Conservation (phyloP, 1,140 invertebrate genomes). For the Hesperophylax magnus region DNA sequence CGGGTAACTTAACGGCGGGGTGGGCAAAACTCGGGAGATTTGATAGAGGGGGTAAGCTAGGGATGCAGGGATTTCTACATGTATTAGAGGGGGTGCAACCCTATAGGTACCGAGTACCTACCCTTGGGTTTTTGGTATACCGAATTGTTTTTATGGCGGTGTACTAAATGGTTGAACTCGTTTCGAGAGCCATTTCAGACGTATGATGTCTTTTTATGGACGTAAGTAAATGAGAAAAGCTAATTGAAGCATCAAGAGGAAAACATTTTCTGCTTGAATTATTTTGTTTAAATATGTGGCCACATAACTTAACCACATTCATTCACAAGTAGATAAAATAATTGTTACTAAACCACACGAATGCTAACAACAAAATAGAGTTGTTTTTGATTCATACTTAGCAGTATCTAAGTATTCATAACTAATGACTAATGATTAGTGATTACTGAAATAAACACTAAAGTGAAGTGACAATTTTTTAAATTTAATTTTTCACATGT, state of each 20-base stretch:
- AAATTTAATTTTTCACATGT: too few relatives aligned
- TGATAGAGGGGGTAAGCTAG: not conserved
- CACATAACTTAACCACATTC: too few relatives aligned
- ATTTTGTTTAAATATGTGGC: too few relatives aligned
- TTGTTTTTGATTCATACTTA: too few relatives aligned
- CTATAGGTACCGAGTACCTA: not conserved
- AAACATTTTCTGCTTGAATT: too few relatives aligned
- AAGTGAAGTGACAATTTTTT: too few relatives aligned
- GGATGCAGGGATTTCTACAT: not conserved
- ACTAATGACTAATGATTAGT: too few relatives aligned
- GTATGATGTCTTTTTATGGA: conserved; percentile 1
- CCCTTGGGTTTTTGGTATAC: conserved; percentile 1
- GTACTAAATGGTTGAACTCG: conserved; percentile 13
- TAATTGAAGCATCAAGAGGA: not conserved
- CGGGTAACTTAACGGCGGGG: not conserved
- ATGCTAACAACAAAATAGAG: too few relatives aligned
- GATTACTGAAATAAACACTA: too few relatives aligned
- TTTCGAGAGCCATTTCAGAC: not conserved
- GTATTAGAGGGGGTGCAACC: conserved; percentile 22
- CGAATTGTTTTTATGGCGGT: conserved; percentile 38
- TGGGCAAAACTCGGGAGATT: not conserved
- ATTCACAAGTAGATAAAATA: too few relatives aligned
- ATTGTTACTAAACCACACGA: too few relatives aligned
- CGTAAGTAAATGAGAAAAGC: not conserved
- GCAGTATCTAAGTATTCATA: too few relatives aligned